phyloP scores from a whole-genome alignment of 2,113 vertebrate species.

The Bubo blakistoni region DNA sequence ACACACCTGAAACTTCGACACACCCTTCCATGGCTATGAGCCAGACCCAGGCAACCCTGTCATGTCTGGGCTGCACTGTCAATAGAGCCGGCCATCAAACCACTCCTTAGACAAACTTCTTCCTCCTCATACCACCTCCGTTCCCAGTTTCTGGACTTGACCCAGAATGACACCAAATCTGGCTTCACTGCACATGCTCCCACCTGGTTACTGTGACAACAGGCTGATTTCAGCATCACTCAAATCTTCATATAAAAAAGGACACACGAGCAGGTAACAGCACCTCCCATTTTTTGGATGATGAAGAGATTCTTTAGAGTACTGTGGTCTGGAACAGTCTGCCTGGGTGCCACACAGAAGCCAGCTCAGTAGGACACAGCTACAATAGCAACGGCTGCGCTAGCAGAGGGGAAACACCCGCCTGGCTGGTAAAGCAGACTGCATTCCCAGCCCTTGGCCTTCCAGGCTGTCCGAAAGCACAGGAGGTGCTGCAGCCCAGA shows the following conservation, averaged over 20 bases:
- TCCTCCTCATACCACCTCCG: neutral
- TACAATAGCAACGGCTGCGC: neutral
- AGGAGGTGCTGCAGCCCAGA: neutral
- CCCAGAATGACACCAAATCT: neutral
- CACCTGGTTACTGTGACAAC: neutral
- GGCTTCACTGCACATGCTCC: neutral
- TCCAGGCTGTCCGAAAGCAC: neutral
- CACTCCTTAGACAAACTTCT: neutral
- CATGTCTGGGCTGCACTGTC: neutral
- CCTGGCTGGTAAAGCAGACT: accelerated
- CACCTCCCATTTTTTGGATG: neutral
- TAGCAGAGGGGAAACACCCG: neutral
- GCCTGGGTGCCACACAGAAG: neutral
- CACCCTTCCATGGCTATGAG: neutral
- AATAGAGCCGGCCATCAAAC: neutral
- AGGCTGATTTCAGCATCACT: neutral
- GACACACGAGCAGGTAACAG: neutral
- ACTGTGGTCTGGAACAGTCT: neutral
- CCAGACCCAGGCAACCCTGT: neutral
- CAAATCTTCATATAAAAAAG: neutral
- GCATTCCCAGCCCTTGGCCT: neutral
- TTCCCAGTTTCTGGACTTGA: neutral
- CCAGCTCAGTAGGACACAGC: neutral
- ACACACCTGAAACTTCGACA: neutral
- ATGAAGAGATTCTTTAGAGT: neutral